These are phyloP conservation scores for Priocnemis perturbator DNA, from an alignment of 2,888 invertebrate genomes.

Conservation along the genomic window DNA sequence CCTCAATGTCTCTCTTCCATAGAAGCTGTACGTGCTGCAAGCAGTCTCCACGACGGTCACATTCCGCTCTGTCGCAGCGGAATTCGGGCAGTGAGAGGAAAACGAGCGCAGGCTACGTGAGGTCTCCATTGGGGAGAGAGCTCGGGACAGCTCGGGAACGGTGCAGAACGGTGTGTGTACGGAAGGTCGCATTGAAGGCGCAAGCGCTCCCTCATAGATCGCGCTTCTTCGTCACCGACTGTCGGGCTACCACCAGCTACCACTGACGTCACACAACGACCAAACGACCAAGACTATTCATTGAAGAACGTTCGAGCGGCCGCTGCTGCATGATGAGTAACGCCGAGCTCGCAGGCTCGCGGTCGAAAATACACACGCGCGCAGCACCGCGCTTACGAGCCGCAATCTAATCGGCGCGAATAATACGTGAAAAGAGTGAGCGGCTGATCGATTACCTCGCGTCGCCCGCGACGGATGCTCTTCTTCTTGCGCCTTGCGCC, in stretches of 20 bases:
- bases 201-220: constrained; percentile 68
- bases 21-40: too few relatives aligned
- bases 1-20: too few relatives aligned
- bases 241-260: constrained; percentile 26
- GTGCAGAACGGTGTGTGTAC: too few relatives aligned
- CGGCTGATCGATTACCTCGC: too few relatives aligned
- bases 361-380: background rate
- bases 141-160: constrained; percentile 25
- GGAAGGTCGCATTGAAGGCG: constrained; percentile 50
- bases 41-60: constrained; percentile 25
- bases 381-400: too few relatives aligned
- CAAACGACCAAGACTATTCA: constrained; percentile 46
- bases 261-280: constrained; percentile 58
- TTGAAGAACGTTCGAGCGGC: constrained; percentile 54
- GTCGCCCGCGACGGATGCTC: too few relatives aligned
- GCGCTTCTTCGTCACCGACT: constrained; percentile 35
- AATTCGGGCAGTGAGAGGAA: constrained; percentile 34
- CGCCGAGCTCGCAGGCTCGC: background rate
- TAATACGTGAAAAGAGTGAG: too few relatives aligned
- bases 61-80: constrained; percentile 36
- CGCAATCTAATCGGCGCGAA: too few relatives aligned
- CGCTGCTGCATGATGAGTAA: background rate
- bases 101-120: constrained; percentile 30
- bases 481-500: too few relatives aligned
- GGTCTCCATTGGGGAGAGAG: constrained; percentile 26